Percentiles rank a stretch among this genome's conserved stretches.
phyloP scores from a whole-genome alignment of 2,113 vertebrate species.

The Nerophis ophidion region DNA sequence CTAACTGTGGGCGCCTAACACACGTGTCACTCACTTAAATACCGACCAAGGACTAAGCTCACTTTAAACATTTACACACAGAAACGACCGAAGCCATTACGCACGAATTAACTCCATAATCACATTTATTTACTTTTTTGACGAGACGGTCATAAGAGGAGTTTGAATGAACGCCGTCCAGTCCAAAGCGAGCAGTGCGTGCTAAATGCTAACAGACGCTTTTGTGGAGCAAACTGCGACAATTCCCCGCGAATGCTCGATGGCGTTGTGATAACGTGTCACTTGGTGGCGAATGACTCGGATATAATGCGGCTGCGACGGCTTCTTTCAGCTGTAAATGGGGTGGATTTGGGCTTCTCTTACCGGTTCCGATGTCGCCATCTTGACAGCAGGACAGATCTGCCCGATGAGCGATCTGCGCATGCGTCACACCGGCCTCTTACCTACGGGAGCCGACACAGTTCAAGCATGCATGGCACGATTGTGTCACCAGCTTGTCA shows the following conservation, averaged over 20 bases:
- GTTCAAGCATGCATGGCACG: not conserved
- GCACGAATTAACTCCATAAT: not conserved
- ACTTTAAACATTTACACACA: not conserved
- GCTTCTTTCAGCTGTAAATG: not conserved
- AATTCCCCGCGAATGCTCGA: not conserved
- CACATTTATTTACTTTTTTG: not conserved
- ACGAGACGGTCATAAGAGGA: not conserved
- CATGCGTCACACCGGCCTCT: constrained; percentile 68
- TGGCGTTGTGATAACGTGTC: not conserved
- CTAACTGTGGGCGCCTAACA: not conserved
- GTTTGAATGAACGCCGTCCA: constrained; percentile 45
- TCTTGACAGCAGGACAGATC: constrained; percentile 72
- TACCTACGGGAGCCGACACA: constrained; percentile 60
- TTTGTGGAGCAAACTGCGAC: not conserved
- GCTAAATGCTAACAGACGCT: constrained; percentile 54
- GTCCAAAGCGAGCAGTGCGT: constrained; percentile 42
- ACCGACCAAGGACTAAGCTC: not conserved
- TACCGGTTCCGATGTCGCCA: constrained; percentile 83
- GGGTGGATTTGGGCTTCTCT: constrained; percentile 44
- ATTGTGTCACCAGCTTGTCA: too few relatives aligned
- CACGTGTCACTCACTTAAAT: constrained; percentile 5
- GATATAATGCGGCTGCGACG: not conserved
- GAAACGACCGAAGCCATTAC: not conserved
- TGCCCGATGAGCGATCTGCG: constrained; percentile 62
- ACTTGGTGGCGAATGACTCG: rapidly evolving